Percentiles rank a stretch among this genome's conserved stretches.
These are phyloP conservation scores for Columba janthina DNA, from an alignment of 2,113 vertebrate genomes.

Conservation along the genomic window DNA sequence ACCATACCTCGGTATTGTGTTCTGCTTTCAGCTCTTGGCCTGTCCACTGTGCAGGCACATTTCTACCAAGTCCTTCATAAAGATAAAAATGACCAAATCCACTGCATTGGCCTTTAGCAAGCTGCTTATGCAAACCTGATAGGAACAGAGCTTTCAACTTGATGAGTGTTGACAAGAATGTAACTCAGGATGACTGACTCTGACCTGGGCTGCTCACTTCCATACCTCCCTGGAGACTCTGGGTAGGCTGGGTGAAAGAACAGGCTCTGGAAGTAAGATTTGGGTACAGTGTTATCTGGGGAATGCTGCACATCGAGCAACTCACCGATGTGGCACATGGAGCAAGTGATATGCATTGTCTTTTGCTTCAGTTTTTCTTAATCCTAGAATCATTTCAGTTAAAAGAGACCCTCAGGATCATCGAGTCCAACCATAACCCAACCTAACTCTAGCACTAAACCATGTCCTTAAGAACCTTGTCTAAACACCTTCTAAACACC, in stretches of 20 bases:
- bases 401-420: no score
- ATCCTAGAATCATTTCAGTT: background rate
- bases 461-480: no score
- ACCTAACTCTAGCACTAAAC: no score
- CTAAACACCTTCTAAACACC: no score
- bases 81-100: background rate
- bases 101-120: background rate
- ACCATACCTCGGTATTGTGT: background rate
- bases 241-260: background rate
- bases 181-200: background rate
- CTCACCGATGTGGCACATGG: background rate
- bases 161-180: background rate
- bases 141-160: background rate
- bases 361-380: background rate
- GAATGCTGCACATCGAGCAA: background rate
- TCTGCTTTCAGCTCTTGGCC: background rate
- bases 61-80: background rate
- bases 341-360: background rate
- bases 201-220: background rate
- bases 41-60: rapidly evolving
- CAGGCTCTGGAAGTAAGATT: background rate
- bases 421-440: no score
- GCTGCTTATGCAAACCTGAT: background rate
- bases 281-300: background rate
- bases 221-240: background rate